Evolutionary conservation across 2,888 invertebrate species (phyloP).

Genomic region (Octonoba sinensis): DNA sequence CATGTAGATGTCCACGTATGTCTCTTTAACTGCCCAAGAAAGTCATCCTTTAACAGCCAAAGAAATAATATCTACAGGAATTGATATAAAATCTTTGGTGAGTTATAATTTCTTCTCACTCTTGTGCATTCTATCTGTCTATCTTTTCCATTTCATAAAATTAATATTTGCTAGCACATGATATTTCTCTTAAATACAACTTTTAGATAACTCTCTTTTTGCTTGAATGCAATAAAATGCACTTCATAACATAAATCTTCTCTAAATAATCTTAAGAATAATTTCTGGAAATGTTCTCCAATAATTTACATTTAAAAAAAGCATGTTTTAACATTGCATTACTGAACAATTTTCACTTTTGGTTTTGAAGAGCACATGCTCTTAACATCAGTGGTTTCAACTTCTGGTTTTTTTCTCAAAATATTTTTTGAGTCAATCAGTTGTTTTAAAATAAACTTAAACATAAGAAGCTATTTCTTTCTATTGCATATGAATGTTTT

Average conservation of each 20-base stretch:
- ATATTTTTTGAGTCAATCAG: no score
- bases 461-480: neutral
- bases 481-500: neutral
- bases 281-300: no score
- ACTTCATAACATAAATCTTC: no score
- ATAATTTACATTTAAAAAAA: no score
- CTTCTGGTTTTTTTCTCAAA: no score
- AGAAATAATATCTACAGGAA: constrained; percentile 60
- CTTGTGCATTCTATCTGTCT: neutral
- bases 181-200: neutral
- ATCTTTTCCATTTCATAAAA: neutral
- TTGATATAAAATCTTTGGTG: constrained; percentile 62
- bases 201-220: neutral
- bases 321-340: no score
- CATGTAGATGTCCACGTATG: constrained; percentile 62
- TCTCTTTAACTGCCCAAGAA: constrained; percentile 59
- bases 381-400: no score
- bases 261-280: no score
- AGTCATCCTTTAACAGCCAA: constrained; percentile 52
- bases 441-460: neutral
- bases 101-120: constrained; percentile 18
- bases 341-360: no score
- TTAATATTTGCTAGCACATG: neutral
- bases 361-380: no score
- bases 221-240: constrained; percentile 1